These are phyloP conservation scores for Kradibia gibbosae DNA, from an alignment of 1,140 invertebrate genomes.

Conservation along the genomic window DNA sequence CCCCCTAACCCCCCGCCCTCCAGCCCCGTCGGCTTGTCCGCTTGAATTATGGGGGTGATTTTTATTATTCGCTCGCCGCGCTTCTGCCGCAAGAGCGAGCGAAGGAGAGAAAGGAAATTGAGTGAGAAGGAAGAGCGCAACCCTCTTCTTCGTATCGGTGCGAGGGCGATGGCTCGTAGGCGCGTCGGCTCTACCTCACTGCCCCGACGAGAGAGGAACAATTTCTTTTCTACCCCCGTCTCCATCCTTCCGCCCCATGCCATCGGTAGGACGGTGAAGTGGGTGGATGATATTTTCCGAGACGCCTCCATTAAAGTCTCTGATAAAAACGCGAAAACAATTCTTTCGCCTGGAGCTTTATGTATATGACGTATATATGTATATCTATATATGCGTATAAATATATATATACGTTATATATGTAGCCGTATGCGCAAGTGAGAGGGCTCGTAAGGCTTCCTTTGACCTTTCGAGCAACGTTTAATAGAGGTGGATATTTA, in stretches of 20 bases:
- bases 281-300: slow-evolving; percentile 43
- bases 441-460: slow-evolving; percentile 18
- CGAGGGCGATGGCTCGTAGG: slow-evolving; percentile 55
- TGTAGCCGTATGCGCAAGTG: background rate
- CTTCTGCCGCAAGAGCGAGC: background rate
- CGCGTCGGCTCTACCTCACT: slow-evolving; percentile 53
- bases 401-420: no score
- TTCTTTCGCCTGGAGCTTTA: slow-evolving; percentile 25
- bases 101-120: no score
- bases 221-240: slow-evolving; percentile 21
- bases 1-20: no score
- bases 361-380: slow-evolving; percentile 27
- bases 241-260: slow-evolving; percentile 25
- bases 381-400: no score
- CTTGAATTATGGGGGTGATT: slow-evolving; percentile 71
- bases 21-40: slow-evolving; percentile 64
- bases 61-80: slow-evolving; percentile 69
- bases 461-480: slow-evolving; percentile 31
- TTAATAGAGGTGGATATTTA: slow-evolving; percentile 30
- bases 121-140: slow-evolving; percentile 49
- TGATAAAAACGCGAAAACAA: slow-evolving; percentile 52
- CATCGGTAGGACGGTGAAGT: slow-evolving; percentile 1
- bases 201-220: slow-evolving; percentile 53
- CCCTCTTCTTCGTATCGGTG: slow-evolving; percentile 50
- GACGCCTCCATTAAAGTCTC: slow-evolving; percentile 41